A percentile compares a stretch with the other conserved stretches of the same genome.
These are phyloP conservation scores for Lepeophtheirus nordmannii DNA, from an alignment of 2,888 invertebrate genomes.

Conservation along the genomic window DNA sequence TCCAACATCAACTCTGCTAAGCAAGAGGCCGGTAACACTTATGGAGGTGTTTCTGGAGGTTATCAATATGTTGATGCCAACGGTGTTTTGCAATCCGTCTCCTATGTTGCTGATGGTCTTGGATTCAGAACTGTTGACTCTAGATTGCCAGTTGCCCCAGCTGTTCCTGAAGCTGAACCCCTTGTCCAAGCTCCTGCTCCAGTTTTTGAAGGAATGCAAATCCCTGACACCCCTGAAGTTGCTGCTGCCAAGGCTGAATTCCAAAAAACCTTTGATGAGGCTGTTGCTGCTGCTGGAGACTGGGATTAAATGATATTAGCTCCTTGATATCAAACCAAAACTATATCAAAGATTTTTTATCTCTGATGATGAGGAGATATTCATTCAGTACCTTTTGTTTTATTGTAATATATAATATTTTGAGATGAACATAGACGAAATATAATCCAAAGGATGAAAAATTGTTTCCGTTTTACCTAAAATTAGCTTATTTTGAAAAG, in stretches of 20 bases:
- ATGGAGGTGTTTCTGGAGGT: slow-evolving; percentile 17
- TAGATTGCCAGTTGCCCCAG: slow-evolving; percentile 19
- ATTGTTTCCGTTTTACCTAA: too few relatives aligned
- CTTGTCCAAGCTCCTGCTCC: slow-evolving; percentile 15
- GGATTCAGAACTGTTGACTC: slow-evolving; percentile 16
- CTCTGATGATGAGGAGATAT: not conserved
- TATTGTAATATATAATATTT: not conserved
- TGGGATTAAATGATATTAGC: not conserved
- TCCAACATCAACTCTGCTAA: slow-evolving; percentile 23
- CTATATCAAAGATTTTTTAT: not conserved
- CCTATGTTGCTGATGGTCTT: slow-evolving; percentile 21
- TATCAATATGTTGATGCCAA: slow-evolving; percentile 22
- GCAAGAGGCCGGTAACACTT: slow-evolving; percentile 17
- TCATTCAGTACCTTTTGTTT: not conserved
- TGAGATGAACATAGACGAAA: slow-evolving; percentile 6
- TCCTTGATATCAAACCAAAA: not conserved
- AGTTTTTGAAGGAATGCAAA: slow-evolving; percentile 11
- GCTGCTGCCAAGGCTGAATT: not conserved
- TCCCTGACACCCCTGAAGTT: slow-evolving; percentile 2
- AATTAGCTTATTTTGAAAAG: too few relatives aligned
- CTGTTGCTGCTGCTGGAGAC: not conserved
- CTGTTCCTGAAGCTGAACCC: not conserved
- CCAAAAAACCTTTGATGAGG: slow-evolving; percentile 3
- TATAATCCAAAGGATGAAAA: not conserved
- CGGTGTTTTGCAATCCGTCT: slow-evolving; percentile 1